Evolutionary conservation across 2,888 invertebrate genomes (phyloP), one percentile per base, ranked within the genome.

Genomic region (Xylota segnis): DNA sequence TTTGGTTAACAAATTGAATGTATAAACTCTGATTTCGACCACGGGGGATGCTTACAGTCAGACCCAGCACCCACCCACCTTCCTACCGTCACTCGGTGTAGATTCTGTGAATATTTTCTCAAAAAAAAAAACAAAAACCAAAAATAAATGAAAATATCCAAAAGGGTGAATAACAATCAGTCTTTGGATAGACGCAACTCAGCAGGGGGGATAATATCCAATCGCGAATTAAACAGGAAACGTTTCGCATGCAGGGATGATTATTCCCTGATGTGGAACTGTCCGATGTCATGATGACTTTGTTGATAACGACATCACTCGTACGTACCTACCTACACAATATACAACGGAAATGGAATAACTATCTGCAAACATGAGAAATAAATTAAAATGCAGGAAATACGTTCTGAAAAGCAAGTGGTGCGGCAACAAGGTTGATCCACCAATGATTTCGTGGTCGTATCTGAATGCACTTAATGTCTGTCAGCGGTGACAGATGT

Each of bases 181-280:
- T 59, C 18, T 32, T 2, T 9, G 29, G 12, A 50, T 63, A 52
- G 40, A 27, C 4, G 6, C 14, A 2, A 32, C 43, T 54, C 18
- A 40, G 27, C n/a, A 23, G 23, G 29, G 65, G 58, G 29, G 61
- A 23, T 18, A 47, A 59, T 56, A 54, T 71, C 74, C 79, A 65
- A 70, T 79, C 29, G 75, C 75, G 70, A 75, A 79, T 79, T 65
- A 52, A 75, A 79, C 58, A 79, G 83, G 83, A 84, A 83, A 78
- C 56, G 18, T 61, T 52, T 66, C 9, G 65, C 72, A 68, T 66
- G 72, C 79, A 72, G 79, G 74, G 34, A 74, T 84, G 70, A 70
- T 58, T 75, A 56, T 75, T 52, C 79, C 58, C 45, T 65, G 83
- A 75, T 75, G 83, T 84, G 83, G 83, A 84, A 84, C 82, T 76